Evolutionary conservation across 2,888 invertebrate species (phyloP), one percentile per base, ranked within the genome.

Genomic region (Apocheima hispidaria): DNA sequence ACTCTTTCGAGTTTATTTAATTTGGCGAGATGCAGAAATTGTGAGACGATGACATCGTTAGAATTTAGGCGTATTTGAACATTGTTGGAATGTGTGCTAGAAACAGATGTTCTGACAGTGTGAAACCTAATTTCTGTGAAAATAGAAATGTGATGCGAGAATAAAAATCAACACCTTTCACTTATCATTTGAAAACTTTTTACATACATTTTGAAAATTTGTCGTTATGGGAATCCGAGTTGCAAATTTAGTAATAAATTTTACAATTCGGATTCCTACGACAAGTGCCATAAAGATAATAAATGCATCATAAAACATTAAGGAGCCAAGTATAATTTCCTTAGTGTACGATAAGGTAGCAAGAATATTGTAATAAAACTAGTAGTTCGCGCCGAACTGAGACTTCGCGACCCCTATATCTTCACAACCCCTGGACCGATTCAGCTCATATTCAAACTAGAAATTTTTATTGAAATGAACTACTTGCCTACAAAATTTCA

Each of bases 21-120:
- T 56, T 60, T 62, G 52, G 59, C 58, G 48, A 67, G 63, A 68
- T 67, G 68, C 66, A 67, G 48, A 66, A 66, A 52, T 59, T 52
- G 56, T 67, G 70, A 65, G 68, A 68, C 62, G 50, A 54, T 70
- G 59, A 64, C 70, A 68, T 57, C 58, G 60, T 63, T 68, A 51
- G 46, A 60, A 63, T 65, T 63, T 65, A 33, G 56, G 63, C 59
- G 51, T 66, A 60, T 68, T 68, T 70, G 66, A 58, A 68, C 66
- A 68, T 56, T 54, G 65, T 63, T 55, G 61, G 63, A 51, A n/a
- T 46, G 53, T 60, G 70, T 55, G 61, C 70, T 65, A 68, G 68
- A 70, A 65, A 68, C 54, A 55, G 10, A 38, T 53, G 46, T 49
- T 52, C 55, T 49, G 51, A 63, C 54, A 51, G 46, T 57, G 52